Evolutionary conservation across 2,113 vertebrate genomes (phyloP).

Genomic region (Sula dactylatra): DNA sequence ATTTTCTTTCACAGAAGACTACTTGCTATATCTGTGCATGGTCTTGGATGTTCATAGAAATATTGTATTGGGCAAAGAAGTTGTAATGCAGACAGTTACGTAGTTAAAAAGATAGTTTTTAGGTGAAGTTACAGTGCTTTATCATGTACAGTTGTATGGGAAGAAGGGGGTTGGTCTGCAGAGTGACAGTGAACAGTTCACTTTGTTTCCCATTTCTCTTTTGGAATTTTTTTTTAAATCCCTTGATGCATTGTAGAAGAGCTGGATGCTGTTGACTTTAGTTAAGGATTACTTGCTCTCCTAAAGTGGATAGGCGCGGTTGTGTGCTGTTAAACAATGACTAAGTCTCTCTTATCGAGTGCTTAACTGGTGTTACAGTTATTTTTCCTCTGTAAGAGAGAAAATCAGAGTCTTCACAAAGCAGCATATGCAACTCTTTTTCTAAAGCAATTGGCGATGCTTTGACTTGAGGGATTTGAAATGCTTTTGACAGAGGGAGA

Average conservation of each 20-base stretch:
- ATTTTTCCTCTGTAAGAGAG: neutral
- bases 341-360: neutral
- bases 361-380: neutral
- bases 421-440: neutral
- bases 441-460: neutral
- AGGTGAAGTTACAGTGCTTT: neutral
- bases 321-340: neutral
- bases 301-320: accelerated
- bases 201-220: neutral
- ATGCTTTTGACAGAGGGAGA: neutral
- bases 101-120: neutral
- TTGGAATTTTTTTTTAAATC: neutral
- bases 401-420: neutral
- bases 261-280: neutral
- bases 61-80: neutral
- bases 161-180: neutral
- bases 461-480: neutral
- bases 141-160: neutral
- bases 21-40: neutral
- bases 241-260: neutral
- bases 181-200: neutral
- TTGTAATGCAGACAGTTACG: neutral
- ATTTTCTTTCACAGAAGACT: neutral
- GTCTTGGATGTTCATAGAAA: neutral
- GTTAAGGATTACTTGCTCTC: neutral